These are phyloP conservation scores for Stigmatopora argus DNA, from an alignment of 2,113 vertebrate genomes.

Conservation along the genomic window DNA sequence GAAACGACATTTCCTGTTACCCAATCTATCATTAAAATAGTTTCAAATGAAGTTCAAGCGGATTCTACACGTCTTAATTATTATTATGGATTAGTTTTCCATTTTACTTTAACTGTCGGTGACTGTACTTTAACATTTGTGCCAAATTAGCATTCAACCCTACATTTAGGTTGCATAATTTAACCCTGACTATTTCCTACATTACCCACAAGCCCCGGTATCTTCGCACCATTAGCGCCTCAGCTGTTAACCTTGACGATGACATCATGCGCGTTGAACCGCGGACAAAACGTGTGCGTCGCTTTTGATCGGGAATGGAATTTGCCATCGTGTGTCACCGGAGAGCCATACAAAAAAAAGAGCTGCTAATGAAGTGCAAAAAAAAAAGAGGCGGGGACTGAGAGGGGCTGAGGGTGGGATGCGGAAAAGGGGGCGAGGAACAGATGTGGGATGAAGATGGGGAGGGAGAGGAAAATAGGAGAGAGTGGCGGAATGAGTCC, in stretches of 20 bases:
- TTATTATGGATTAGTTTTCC: too few species aligned
- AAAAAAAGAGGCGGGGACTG: slow-evolving; percentile 17
- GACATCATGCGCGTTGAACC: slow-evolving; percentile 45
- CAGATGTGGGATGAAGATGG: slow-evolving; percentile 15
- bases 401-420: slow-evolving; percentile 45
- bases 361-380: slow-evolving; percentile 54
- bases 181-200: slow-evolving; percentile 16
- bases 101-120: too few species aligned
- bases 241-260: slow-evolving; percentile 58
- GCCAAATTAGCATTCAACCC: too few species aligned
- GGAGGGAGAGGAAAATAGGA: slow-evolving; percentile 4
- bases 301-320: slow-evolving; percentile 45
- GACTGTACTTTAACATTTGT: too few species aligned
- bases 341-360: slow-evolving; percentile 35
- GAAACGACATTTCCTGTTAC: too few species aligned
- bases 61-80: too few species aligned
- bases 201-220: slow-evolving; percentile 25
- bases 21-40: too few species aligned
- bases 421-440: slow-evolving; percentile 34
- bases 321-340: slow-evolving; percentile 52
- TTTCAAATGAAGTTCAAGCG: too few species aligned
- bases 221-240: slow-evolving; percentile 33
- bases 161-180: too few species aligned
- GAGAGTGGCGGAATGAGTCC: slow-evolving; percentile 22
- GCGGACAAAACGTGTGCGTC: slow-evolving; percentile 14